phyloP scores from a whole-genome alignment of 2,113 vertebrate species.

The Amia ocellicauda region DNA sequence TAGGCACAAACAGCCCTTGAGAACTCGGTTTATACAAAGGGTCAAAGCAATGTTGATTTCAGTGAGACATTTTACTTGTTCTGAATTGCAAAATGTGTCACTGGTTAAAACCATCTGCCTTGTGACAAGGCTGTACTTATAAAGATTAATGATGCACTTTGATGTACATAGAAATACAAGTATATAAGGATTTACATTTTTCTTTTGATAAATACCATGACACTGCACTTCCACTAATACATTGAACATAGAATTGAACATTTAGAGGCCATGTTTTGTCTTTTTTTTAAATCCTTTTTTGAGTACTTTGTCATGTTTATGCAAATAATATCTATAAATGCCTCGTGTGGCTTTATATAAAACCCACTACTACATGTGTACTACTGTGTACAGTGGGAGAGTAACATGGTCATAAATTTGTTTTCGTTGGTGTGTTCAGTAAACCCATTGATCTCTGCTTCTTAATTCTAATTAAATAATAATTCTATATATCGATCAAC shows the following conservation, averaged over 20 bases:
- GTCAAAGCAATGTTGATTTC: constrained; percentile 32
- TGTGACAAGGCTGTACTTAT: constrained; percentile 41
- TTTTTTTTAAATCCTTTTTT: constrained; percentile 25
- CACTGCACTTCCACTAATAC: constrained; percentile 3
- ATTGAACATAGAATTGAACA: not conserved
- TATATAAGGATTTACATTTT: constrained; percentile 44
- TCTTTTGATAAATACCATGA: constrained; percentile 13
- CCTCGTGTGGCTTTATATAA: not conserved
- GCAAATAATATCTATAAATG: constrained; percentile 30
- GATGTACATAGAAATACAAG: constrained; percentile 48
- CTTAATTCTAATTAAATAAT: not conserved
- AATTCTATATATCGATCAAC: constrained; percentile 16
- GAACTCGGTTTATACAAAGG: constrained; percentile 35
- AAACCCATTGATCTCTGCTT: too few species aligned
- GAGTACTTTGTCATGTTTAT: constrained; percentile 32
- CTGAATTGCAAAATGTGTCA: constrained; percentile 15
- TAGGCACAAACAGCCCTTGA: constrained; percentile 30
- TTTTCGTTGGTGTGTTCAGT: not conserved
- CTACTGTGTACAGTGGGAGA: not conserved
- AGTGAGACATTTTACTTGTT: constrained; percentile 26
- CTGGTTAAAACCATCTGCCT: constrained; percentile 35
- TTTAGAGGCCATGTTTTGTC: constrained; percentile 30
- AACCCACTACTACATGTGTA: not conserved
- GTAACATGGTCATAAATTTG: too few species aligned
- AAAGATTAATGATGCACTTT: constrained; percentile 58